These are phyloP conservation scores for Forficula auricularia DNA, from an alignment of 1,140 invertebrate genomes.

Conservation along the genomic window DNA sequence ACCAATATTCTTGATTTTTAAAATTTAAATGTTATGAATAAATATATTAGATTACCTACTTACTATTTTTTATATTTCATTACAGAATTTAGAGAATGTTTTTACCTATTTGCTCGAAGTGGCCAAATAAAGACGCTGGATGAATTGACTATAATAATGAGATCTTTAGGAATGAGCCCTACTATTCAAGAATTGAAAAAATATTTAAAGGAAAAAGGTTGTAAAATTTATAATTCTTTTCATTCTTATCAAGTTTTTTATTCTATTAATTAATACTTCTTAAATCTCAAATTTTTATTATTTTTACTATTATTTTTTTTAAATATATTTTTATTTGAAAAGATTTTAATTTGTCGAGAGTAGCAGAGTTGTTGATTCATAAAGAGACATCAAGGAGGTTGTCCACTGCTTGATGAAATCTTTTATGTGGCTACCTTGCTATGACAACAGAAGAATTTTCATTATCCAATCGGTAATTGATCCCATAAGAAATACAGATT, in stretches of 20 bases:
- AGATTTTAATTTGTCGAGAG: constrained; percentile 8
- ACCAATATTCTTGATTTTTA: neutral
- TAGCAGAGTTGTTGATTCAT: no score
- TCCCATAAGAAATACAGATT: no score
- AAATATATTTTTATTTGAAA: neutral
- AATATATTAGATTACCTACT: constrained; percentile 4
- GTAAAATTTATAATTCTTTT: constrained; percentile 1
- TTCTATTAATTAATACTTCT: constrained; percentile 1
- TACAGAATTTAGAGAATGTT: constrained; percentile 86
- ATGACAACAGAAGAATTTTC: no score
- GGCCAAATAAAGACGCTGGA: constrained; percentile 74
- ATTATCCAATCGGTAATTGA: no score
- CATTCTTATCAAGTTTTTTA: constrained; percentile 1
- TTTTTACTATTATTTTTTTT: constrained; percentile 4
- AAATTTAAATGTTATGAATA: constrained; percentile 8
- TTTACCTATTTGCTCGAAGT: constrained; percentile 75
- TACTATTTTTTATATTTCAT: constrained; percentile 14
- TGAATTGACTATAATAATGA: constrained; percentile 83
- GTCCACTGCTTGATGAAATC: no score
- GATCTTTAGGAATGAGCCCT: constrained; percentile 79
- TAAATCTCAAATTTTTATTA: neutral
- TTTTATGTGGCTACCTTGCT: no score
- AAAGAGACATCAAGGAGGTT: no score
- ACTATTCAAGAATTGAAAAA: constrained; percentile 76
- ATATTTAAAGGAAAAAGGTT: constrained; percentile 70